phyloP scores from a whole-genome alignment of 2,797 vertebrate genomes.

The Graptemys geographica region DNA sequence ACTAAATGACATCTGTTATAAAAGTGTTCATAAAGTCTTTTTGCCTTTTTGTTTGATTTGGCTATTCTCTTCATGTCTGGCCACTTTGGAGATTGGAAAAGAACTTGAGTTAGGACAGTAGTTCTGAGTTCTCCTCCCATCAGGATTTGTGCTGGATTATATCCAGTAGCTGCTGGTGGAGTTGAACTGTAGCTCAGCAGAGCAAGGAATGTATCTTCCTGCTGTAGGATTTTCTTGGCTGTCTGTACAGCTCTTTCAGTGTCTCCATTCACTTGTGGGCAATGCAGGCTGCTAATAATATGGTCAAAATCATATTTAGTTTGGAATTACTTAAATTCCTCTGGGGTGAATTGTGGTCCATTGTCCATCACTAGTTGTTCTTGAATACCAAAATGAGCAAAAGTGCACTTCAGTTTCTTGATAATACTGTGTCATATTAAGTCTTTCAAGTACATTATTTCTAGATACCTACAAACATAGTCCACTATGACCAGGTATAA shows the following conservation, averaged over 20 bases:
- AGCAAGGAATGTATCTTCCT: neutral
- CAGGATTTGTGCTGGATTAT: neutral
- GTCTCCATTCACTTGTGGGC: neutral
- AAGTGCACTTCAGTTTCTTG: neutral
- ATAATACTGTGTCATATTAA: neutral
- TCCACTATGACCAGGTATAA: neutral
- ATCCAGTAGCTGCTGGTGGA: neutral
- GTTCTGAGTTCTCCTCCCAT: neutral
- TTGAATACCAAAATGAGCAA: neutral
- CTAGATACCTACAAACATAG: neutral
- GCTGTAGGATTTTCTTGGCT: neutral
- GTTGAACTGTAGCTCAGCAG: neutral
- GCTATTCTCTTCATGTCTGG: neutral
- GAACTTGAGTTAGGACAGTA: neutral
- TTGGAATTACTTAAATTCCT: neutral
- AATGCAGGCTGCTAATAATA: neutral
- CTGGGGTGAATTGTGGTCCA: neutral
- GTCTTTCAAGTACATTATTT: neutral
- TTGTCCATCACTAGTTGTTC: neutral
- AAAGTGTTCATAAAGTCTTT: neutral
- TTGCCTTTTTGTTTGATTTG: neutral
- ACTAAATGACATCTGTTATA: neutral
- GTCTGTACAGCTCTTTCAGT: neutral
- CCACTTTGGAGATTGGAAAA: neutral
- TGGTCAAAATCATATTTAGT: neutral